These are phyloP conservation scores for Macropis europaea DNA, from an alignment of 2,888 invertebrate species.

Conservation along the genomic window DNA sequence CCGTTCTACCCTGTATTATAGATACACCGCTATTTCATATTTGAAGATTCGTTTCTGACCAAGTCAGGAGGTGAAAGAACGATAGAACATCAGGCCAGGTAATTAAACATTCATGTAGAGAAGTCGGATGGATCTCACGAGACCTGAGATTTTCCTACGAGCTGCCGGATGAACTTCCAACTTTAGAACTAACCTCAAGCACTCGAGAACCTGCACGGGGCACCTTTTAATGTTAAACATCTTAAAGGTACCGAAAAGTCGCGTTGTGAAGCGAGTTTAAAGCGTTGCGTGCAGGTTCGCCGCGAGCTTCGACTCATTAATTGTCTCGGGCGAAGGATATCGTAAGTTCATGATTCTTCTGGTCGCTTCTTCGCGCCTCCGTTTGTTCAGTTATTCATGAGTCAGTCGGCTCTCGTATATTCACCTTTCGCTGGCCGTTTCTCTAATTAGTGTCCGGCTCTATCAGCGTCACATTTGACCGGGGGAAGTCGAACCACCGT, in stretches of 20 bases:
- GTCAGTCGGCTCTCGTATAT: no score
- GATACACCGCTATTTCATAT: no score
- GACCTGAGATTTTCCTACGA: no score
- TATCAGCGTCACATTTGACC: constrained; percentile 17
- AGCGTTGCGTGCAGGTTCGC: constrained; percentile 13
- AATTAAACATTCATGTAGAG: no score
- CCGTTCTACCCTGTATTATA: no score
- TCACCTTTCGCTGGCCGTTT: background rate
- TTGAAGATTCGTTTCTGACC: constrained; percentile 31
- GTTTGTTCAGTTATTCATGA: constrained; percentile 20
- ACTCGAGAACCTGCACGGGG: no score
- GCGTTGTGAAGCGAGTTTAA: constrained; percentile 9
- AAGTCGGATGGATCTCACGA: no score
- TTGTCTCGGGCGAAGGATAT: constrained; percentile 17
- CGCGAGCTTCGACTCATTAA: constrained; percentile 23
- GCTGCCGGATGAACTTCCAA: no score
- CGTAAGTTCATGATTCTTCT: constrained; percentile 14
- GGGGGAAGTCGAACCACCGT: constrained; percentile 11
- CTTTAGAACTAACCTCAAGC: no score
- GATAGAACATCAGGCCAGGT: no score
- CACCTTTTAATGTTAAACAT: no score
- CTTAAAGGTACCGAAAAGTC: background rate
- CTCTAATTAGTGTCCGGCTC: constrained; percentile 8
- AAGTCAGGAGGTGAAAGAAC: no score
- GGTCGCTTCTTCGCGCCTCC: constrained; percentile 2